Evolutionary conservation across 2,113 vertebrate genomes (phyloP), one percentile per base, ranked within the genome.

Genomic region (Uropsilus gracilis): DNA sequence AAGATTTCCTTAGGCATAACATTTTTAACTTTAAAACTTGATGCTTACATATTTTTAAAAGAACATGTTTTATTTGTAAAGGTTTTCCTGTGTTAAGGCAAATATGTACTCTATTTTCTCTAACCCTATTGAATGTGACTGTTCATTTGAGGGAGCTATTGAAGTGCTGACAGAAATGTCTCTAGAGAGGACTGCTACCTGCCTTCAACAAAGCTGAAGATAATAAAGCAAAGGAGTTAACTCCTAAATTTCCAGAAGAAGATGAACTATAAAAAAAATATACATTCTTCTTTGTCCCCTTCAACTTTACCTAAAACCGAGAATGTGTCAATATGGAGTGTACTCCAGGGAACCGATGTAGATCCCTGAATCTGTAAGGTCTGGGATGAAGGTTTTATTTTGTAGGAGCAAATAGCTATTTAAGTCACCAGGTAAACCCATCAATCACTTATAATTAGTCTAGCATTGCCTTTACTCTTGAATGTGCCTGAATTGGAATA

Each of bases 111-210:
- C 24, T 86, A 12, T 90, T 96, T 96, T 94, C 92, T 94, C 16
- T 72, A 55, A 63, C 80, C 63, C 78, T 59, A 59, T 89, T 91
- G 94, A 71, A 77, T 72, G 80, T 95, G 95, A 86, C 86, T 71
- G 32, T 69, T 91, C 71, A 78, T 91, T 68, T 75, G 86, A 95
- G 89, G 61, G 61, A 81, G 53, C 75, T 78, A 37, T 71, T 95
- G 59, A 91, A 87, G 80, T 68, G 42, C 80, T 93, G 89, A 89
- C 96, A 96, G 94, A 66, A 42, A 34, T 48, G 16, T 96, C 94
- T 97, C 96, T 57, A 39, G 86, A 73, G 94, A 96, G 63, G 24
- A n/a, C 81, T 89, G 75, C 30, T 69, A 69, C 93, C 86, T 84
- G 73, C 82, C 59, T 97, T 72, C 75, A 32, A 69, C 82, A 93